phyloP scores from a whole-genome alignment of 2,888 invertebrate species.

The Anaspis maculata region DNA sequence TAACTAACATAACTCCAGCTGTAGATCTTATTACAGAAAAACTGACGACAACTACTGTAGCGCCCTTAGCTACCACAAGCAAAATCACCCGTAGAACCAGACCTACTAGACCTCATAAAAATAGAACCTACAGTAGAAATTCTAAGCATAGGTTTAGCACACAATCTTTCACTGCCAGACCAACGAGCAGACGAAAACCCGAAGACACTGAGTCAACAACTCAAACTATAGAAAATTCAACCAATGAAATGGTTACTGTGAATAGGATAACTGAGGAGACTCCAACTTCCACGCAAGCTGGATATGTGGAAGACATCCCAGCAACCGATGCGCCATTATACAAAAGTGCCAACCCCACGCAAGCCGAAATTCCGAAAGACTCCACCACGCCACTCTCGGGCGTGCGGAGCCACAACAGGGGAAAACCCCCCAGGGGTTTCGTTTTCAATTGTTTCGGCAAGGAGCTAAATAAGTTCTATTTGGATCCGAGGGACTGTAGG shows the following conservation, averaged over 20 bases:
- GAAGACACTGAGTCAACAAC: too few species aligned
- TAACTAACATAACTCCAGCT: background rate
- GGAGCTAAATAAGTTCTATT: slow-evolving; percentile 48
- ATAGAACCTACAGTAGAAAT: too few species aligned
- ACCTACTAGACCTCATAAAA: slow-evolving; percentile 6
- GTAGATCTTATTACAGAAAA: background rate
- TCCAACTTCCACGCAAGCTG: too few species aligned
- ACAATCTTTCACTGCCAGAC: slow-evolving; percentile 13
- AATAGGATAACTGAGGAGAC: too few species aligned
- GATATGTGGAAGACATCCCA: slow-evolving; percentile 10
- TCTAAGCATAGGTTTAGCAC: slow-evolving; percentile 29
- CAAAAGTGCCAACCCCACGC: slow-evolving; percentile 38
- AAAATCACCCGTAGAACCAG: slow-evolving; percentile 1
- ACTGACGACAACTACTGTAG: slow-evolving; percentile 3
- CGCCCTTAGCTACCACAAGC: background rate
- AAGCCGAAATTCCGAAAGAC: slow-evolving; percentile 26
- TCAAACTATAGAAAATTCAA: slow-evolving; percentile 17
- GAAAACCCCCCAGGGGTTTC: slow-evolving; percentile 21
- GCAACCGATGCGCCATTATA: slow-evolving; percentile 33
- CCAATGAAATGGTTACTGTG: slow-evolving; percentile 8
- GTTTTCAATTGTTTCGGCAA: slow-evolving; percentile 50
- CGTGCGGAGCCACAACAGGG: slow-evolving; percentile 32
- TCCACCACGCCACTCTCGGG: slow-evolving; percentile 36
- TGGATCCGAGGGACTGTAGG: slow-evolving; percentile 50
- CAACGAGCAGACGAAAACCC: slow-evolving; percentile 8